Evolutionary conservation across 1,140 invertebrate genomes (phyloP), one percentile per base, ranked within the genome.

Genomic region (Eurosta solidaginis): DNA sequence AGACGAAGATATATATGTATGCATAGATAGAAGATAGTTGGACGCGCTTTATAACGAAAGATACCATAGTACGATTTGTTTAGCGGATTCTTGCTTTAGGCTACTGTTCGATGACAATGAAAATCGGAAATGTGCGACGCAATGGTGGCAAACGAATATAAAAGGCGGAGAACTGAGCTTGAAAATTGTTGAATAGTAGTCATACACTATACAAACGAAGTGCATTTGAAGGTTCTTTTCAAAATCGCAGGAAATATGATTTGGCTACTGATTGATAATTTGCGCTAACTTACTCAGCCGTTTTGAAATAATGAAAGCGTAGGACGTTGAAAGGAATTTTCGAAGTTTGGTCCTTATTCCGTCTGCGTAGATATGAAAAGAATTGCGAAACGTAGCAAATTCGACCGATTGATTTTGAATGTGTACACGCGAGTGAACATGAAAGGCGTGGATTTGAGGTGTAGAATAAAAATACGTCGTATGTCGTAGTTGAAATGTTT

Each of bases 401-500:
- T 40, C 59, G 59, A n/a, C 33, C 59, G 59, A 68, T 68, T 14
- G 33, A 68, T 17, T 33, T 20, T 68, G 36, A 68, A 68, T 68
- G 59, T 33, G 33, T 40, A 40, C 22, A 68, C 59, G 59, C 59
- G 59, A 68, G 33, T 33, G 59, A 40, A 20, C 59, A n/a, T 68
- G 59, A 40, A 68, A 68, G 59, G 59, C 59, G 59, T 68, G 59
- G 59, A 68, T 68, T 68, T 68, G 17, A 68, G 59, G 59, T 68
- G 59, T 68, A 68, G 59, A 68, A 68, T 63, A 68, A 68, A n/a
- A 33, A 22, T 40, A 68, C 59, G 59, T 68, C 59, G 59, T 68
- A 68, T 68, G 59, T 68, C 59, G 59, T 68, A 68, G 59, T 68
- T 68, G 59, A 68, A 68, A 68, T 68, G 59, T 68, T 59, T 59